Conservation (phyloP, 2,888 invertebrate genomes). For the Conus canariensis region DNA sequence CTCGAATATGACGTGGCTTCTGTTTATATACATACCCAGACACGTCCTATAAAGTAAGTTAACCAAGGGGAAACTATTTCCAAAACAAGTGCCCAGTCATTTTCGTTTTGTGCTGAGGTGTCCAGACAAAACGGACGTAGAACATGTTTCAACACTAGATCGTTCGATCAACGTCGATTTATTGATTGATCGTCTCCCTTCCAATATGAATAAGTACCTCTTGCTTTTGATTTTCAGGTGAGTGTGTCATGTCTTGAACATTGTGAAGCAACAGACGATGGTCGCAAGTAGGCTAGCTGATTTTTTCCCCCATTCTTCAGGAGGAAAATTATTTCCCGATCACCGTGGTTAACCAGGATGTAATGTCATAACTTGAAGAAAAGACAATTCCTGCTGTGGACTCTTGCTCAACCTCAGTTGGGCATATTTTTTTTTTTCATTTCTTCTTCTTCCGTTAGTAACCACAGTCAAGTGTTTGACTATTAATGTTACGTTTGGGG, state of each 20-base stretch:
- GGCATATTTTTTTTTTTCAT: too few species aligned
- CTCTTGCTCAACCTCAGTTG: too few species aligned
- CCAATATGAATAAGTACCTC: background rate
- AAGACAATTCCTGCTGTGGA: too few species aligned
- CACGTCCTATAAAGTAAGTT: background rate
- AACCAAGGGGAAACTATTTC: background rate
- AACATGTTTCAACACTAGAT: background rate
- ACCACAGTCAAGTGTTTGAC: too few species aligned
- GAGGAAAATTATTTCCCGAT: too few species aligned
- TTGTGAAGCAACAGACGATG: background rate
- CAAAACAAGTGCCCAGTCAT: background rate
- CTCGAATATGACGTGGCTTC: too few species aligned
- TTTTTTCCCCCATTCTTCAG: too few species aligned
- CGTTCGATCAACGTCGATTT: background rate
- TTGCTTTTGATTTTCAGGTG: background rate
- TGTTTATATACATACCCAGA: background rate
- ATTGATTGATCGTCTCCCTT: background rate
- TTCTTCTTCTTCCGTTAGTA: too few species aligned
- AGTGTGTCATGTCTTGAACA: background rate
- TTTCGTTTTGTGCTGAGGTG: slow-evolving; percentile 34
- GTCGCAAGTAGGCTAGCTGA: background rate
- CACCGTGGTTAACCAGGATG: too few species aligned
- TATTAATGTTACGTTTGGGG: too few species aligned
- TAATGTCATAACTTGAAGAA: too few species aligned
- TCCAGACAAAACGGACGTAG: background rate